Conservation (phyloP, 2,797 vertebrate species). For the Cyprinodon diabolis region DNA sequence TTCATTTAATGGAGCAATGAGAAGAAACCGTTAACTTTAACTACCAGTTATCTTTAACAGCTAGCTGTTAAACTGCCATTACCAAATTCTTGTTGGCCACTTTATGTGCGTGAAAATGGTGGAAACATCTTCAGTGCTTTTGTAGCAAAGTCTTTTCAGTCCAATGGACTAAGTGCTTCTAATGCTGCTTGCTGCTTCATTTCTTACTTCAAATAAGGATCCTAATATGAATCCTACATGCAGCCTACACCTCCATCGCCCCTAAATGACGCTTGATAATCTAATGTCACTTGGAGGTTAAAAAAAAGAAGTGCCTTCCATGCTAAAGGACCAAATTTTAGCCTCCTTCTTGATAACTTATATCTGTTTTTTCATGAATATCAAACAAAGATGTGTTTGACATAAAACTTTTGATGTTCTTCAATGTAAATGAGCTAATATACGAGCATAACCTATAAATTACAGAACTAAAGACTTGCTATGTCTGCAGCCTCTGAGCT, state of each 20-base stretch:
- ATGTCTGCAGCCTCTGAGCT: slow-evolving; percentile 24
- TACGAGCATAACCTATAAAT: not conserved
- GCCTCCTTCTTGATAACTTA: not conserved
- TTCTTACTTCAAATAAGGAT: not conserved
- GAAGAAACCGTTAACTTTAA: too few relatives aligned
- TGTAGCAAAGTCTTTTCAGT: not conserved
- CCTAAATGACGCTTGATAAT: not conserved
- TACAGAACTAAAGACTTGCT: slow-evolving; percentile 6
- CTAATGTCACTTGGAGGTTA: too few relatives aligned
- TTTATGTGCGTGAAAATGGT: not conserved
- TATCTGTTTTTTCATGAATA: not conserved
- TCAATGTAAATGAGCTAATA: slow-evolving; percentile 1
- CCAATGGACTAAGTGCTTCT: not conserved
- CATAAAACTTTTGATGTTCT: not conserved
- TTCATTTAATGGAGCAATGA: too few relatives aligned
- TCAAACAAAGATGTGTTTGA: slow-evolving; percentile 4
- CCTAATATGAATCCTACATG: too few relatives aligned
- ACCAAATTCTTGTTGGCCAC: too few relatives aligned
- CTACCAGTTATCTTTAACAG: too few relatives aligned
- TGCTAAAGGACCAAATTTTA: not conserved
- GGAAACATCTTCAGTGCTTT: not conserved
- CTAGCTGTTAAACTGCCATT: too few relatives aligned
- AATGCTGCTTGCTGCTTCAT: not conserved
- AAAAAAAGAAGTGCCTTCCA: too few relatives aligned
- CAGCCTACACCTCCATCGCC: too few relatives aligned